phyloP scores from a whole-genome alignment of 1,140 invertebrate genomes.

The Lepidurus arcticus region DNA sequence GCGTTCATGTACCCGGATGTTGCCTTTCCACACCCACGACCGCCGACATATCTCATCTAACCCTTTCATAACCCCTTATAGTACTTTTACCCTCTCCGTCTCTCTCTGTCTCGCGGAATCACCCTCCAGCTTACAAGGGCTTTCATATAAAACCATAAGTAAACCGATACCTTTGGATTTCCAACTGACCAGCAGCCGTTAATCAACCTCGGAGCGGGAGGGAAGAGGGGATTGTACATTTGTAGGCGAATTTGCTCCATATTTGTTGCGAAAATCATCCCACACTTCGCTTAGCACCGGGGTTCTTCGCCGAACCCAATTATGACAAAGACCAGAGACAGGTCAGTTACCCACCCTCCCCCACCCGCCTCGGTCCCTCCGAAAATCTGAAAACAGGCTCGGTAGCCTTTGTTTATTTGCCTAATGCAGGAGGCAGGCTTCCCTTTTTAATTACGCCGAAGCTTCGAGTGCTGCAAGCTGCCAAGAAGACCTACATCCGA shows the following conservation, averaged over 20 bases:
- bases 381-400: slow-evolving; percentile 19
- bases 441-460: neutral
- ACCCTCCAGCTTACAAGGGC: neutral
- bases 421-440: slow-evolving; percentile 16
- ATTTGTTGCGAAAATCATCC: slow-evolving; percentile 10
- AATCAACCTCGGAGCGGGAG: neutral
- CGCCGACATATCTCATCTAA: neutral
- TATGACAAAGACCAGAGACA: slow-evolving; percentile 17
- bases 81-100: neutral
- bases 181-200: slow-evolving; percentile 6
- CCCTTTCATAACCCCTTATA: slow-evolving; percentile 6
- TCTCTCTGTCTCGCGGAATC: neutral
- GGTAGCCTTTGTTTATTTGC: slow-evolving; percentile 21
- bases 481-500: neutral
- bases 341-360: neutral
- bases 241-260: slow-evolving; percentile 2
- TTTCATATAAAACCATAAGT: neutral
- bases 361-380: neutral
- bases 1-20: slow-evolving; percentile 1
- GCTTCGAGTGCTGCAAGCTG: slow-evolving; percentile 7
- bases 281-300: neutral
- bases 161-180: neutral
- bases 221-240: too few relatives aligned
- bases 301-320: neutral
- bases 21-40: neutral